Evolutionary conservation across 2,797 vertebrate species (phyloP).

Genomic region (Onychomys arenicola): DNA sequence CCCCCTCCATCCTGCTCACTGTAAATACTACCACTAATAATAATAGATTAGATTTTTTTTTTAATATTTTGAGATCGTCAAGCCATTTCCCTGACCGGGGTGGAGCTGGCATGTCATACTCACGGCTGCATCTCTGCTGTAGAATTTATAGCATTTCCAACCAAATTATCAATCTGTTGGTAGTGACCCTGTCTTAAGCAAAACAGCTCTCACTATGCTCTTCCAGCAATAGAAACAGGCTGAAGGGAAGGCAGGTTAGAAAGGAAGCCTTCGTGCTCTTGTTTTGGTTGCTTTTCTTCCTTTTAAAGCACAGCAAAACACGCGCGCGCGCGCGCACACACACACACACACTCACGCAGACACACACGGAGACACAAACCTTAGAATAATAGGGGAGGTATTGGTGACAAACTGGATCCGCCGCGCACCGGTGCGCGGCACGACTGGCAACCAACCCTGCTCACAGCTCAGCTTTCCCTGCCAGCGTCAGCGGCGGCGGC

Average conservation of each 20-base stretch:
- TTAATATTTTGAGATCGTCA: slow-evolving; percentile 46
- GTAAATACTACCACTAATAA: slow-evolving; percentile 45
- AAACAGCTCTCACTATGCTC: neutral
- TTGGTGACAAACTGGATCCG: slow-evolving; percentile 66
- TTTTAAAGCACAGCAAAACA: slow-evolving; percentile 62
- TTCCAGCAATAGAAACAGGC: slow-evolving; percentile 50
- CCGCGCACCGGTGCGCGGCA: neutral
- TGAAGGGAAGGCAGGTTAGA: neutral
- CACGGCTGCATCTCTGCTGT: slow-evolving; percentile 59
- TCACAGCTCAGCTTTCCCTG: slow-evolving; percentile 69
- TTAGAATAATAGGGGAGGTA: slow-evolving; percentile 78
- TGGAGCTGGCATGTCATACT: slow-evolving; percentile 17
- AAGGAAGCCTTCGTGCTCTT: slow-evolving; percentile 53
- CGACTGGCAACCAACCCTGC: slow-evolving; percentile 50
- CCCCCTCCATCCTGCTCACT: slow-evolving; percentile 50
- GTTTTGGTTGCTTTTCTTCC: slow-evolving; percentile 51
- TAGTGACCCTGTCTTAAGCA: slow-evolving; percentile 66
- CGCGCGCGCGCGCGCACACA: too few species aligned
- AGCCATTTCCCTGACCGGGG: slow-evolving; percentile 51
- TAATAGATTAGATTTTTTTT: slow-evolving; percentile 14
- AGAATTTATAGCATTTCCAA: slow-evolving; percentile 74
- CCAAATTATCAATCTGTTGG: slow-evolving; percentile 65
- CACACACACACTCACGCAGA: neutral
- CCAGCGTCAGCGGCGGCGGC: slow-evolving; percentile 68
- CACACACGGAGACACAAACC: slow-evolving; percentile 62